These are phyloP conservation scores for Caenorhabditis parvicauda DNA, from an alignment of 2,888 invertebrate species.

Conservation along the genomic window DNA sequence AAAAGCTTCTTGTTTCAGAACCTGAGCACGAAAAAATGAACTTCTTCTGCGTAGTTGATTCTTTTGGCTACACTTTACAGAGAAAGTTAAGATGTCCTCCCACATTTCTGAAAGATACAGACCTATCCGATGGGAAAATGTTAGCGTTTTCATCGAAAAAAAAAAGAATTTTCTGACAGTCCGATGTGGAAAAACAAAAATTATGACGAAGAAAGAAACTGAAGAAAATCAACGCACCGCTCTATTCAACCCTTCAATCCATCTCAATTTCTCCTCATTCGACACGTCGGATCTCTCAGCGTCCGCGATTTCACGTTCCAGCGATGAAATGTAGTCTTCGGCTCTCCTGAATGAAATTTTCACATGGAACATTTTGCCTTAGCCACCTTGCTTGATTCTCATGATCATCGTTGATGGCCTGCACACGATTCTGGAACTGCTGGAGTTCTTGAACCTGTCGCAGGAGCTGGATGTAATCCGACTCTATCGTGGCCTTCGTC, in stretches of 20 bases:
- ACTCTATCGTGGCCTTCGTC: conserved; percentile 34
- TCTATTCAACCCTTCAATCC: conserved; percentile 33
- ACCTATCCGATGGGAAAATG: too few relatives aligned
- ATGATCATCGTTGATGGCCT: conserved; percentile 35
- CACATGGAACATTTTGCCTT: too few relatives aligned
- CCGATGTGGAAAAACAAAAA: too few relatives aligned
- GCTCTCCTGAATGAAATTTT: conserved; percentile 1
- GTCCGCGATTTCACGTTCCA: neutral
- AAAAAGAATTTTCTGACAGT: too few relatives aligned
- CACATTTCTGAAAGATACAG: too few relatives aligned
- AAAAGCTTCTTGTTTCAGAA: too few relatives aligned
- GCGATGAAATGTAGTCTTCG: conserved; percentile 2
- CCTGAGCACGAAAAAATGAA: too few relatives aligned
- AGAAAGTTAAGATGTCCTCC: too few relatives aligned
- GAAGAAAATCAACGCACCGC: conserved; percentile 8
- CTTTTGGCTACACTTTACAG: too few relatives aligned
- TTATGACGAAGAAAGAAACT: too few relatives aligned
- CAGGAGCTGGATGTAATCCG: conserved; percentile 37
- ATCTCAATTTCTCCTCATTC: conserved; percentile 22
- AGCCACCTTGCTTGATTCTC: conserved; percentile 17
- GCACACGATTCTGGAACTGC: conserved; percentile 39
- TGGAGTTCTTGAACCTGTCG: conserved; percentile 38
- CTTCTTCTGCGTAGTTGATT: too few relatives aligned
- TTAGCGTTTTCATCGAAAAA: too few relatives aligned
- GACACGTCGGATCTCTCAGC: conserved; percentile 3